phyloP scores from a whole-genome alignment of 2,888 invertebrate genomes.

The Limnephilus auricula region DNA sequence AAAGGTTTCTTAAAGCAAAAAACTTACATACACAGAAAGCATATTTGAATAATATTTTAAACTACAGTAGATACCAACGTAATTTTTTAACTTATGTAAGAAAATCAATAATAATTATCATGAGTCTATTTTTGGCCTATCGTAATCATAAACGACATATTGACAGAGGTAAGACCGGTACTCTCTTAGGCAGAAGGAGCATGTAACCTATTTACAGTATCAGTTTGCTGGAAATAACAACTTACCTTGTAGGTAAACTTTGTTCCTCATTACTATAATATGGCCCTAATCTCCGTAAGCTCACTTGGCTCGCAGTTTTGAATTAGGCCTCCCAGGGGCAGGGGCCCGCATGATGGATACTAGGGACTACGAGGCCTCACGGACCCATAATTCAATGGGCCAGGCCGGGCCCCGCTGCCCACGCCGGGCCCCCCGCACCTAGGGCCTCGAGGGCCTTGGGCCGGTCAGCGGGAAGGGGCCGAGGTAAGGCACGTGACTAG shows the following conservation, averaged over 20 bases:
- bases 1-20: no score
- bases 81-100: no score
- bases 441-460: slow-evolving; percentile 50
- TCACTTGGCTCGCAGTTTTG: slow-evolving; percentile 26
- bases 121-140: no score
- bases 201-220: not conserved
- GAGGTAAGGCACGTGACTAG: slow-evolving; percentile 58
- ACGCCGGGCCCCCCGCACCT: not conserved
- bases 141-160: no score
- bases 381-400: slow-evolving; percentile 64
- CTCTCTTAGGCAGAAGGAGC: not conserved
- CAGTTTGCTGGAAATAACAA: not conserved
- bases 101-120: no score
- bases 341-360: slow-evolving; percentile 49
- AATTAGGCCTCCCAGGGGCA: slow-evolving; percentile 50
- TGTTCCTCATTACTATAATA: not conserved
- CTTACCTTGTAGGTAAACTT: not conserved
- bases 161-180: no score
- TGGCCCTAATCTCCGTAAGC: slow-evolving; percentile 16
- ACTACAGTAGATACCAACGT: no score
- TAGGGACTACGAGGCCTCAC: slow-evolving; percentile 51
- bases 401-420: slow-evolving; percentile 15
- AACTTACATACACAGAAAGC: no score
- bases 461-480: slow-evolving; percentile 37
- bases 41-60: no score